phyloP scores from a whole-genome alignment of 1,140 invertebrate species.

The Drosophila quadrilineata region DNA sequence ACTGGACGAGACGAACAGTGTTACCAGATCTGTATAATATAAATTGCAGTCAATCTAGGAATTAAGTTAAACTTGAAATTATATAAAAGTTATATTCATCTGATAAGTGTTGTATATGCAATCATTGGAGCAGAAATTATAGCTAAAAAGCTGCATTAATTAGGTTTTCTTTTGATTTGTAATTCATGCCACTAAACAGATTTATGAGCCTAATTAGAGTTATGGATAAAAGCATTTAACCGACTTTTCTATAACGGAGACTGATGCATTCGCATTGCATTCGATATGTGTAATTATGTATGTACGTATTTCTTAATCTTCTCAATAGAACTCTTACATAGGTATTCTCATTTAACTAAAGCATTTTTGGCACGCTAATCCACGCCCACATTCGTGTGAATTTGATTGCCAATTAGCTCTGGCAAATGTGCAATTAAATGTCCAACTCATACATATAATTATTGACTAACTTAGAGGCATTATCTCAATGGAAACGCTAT shows the following conservation, averaged over 20 bases:
- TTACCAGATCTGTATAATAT: too few relatives aligned
- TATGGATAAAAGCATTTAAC: conserved; percentile 48
- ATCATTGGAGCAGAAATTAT: conserved; percentile 20
- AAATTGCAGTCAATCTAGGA: too few relatives aligned
- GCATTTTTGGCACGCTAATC: conserved; percentile 43
- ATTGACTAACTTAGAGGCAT: conserved; percentile 39
- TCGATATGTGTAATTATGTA: conserved; percentile 35
- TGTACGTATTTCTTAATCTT: conserved; percentile 13
- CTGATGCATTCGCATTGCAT: conserved; percentile 51
- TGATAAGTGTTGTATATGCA: conserved; percentile 34
- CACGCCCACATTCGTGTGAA: conserved; percentile 40
- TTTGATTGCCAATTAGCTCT: conserved; percentile 53
- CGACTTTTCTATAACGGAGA: conserved; percentile 58
- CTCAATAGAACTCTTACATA: conserved; percentile 9
- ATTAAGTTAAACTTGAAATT: too few relatives aligned
- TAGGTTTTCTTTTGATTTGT: conserved; percentile 9
- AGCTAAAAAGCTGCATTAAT: conserved; percentile 1
- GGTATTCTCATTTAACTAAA: conserved; percentile 35
- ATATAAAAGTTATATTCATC: too few relatives aligned
- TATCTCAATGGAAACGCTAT: conserved; percentile 10
- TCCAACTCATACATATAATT: conserved; percentile 44
- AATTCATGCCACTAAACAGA: conserved; percentile 35
- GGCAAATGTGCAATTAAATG: conserved; percentile 63
- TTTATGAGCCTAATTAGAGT: conserved; percentile 56
- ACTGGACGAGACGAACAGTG: too few relatives aligned